These are phyloP conservation scores for Clarias pachynema DNA, from an alignment of 2,797 vertebrate species.

Conservation along the genomic window DNA sequence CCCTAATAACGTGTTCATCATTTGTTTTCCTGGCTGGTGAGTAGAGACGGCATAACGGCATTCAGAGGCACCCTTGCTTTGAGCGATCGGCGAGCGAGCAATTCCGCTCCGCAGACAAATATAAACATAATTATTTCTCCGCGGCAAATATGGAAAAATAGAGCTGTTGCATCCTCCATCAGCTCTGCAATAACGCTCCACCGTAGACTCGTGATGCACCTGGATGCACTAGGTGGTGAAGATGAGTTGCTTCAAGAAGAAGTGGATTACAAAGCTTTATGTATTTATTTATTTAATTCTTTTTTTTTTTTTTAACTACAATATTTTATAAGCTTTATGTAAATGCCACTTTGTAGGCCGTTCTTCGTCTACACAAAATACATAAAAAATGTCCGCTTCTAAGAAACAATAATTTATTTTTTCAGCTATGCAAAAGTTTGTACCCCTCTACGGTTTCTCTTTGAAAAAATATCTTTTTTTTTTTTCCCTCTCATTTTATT, in stretches of 20 bases:
- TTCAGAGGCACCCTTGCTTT: constrained; percentile 64
- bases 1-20: constrained; percentile 78
- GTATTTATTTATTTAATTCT: not conserved
- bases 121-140: constrained; percentile 69
- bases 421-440: not conserved
- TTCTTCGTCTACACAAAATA: not conserved
- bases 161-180: constrained; percentile 52
- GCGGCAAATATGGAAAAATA: constrained; percentile 65
- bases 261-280: constrained; percentile 50
- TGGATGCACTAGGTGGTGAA: constrained; percentile 49
- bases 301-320: not conserved
- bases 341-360: constrained; percentile 45
- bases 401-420: not conserved
- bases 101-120: constrained; percentile 61
- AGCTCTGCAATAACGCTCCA: constrained; percentile 30
- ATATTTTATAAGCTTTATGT: constrained; percentile 46
- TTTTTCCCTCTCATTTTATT: not conserved
- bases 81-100: constrained; percentile 64
- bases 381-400: not conserved
- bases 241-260: constrained; percentile 55
- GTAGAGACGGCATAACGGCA: constrained; percentile 66
- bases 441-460: not conserved
- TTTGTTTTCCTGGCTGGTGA: constrained; percentile 72
- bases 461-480: not conserved
- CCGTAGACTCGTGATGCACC: constrained; percentile 22